These are phyloP conservation scores for Gnatocerus cornutus DNA, from an alignment of 2,888 invertebrate species.

Conservation along the genomic window DNA sequence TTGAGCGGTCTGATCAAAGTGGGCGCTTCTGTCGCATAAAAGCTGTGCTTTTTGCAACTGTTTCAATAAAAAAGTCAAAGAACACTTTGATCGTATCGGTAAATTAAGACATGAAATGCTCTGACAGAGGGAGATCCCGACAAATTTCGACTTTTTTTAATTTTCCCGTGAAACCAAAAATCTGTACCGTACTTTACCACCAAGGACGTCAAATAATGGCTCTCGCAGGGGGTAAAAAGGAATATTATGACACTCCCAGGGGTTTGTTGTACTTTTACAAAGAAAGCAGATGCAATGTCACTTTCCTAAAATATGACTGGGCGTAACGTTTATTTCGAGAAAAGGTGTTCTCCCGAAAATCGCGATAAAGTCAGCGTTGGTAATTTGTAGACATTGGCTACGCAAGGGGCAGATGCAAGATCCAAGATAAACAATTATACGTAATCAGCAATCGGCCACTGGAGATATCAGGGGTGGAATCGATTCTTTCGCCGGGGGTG, in stretches of 20 bases:
- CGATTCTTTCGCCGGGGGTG: conserved; percentile 43
- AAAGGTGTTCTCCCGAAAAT: conserved; percentile 58
- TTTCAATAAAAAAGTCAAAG: conserved; percentile 45
- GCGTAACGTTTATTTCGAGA: conserved; percentile 59
- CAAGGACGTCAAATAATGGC: conserved; percentile 63
- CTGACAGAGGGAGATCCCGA: conserved; percentile 36
- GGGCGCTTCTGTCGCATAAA: conserved; percentile 27
- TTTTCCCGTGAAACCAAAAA: background rate
- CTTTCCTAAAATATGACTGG: conserved; percentile 60
- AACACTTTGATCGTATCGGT: conserved; percentile 56
- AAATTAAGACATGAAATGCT: conserved; percentile 58
- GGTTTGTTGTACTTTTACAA: conserved; percentile 59
- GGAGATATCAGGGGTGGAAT: conserved; percentile 48
- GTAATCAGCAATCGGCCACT: conserved; percentile 25
- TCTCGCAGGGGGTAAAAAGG: conserved; percentile 66
- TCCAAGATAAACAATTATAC: conserved; percentile 43
- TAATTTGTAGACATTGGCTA: conserved; percentile 47
- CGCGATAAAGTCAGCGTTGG: conserved; percentile 56
- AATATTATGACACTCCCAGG: conserved; percentile 69
- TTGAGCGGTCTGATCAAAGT: conserved; percentile 46
- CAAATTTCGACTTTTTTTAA: conserved; percentile 18
- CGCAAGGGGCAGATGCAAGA: conserved; percentile 44
- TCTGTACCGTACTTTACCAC: conserved; percentile 61
- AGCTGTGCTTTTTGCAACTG: conserved; percentile 35
- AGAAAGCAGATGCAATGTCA: conserved; percentile 64